A percentile compares a stretch with the other conserved stretches of the same genome.
These are phyloP conservation scores for Calosoma granatense DNA, from an alignment of 1,140 invertebrate genomes.

Conservation along the genomic window DNA sequence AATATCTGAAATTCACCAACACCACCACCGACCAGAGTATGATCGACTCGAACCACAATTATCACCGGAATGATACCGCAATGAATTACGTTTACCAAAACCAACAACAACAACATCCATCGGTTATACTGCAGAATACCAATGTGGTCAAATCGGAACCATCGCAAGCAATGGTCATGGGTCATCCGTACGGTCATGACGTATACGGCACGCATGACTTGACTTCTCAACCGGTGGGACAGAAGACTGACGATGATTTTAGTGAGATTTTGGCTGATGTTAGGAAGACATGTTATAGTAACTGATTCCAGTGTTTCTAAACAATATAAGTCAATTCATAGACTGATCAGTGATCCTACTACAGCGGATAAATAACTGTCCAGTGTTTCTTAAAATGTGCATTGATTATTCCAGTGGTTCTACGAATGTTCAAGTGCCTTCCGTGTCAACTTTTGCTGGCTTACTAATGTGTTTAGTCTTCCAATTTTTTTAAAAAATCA, in stretches of 20 bases:
- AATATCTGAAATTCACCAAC: slow-evolving; percentile 51
- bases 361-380: too few relatives aligned
- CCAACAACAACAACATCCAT: slow-evolving; percentile 30
- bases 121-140: slow-evolving; percentile 34
- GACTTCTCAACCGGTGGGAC: slow-evolving; percentile 24
- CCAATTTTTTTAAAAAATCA: not conserved
- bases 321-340: too few relatives aligned
- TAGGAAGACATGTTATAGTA: slow-evolving; percentile 77
- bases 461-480: not conserved
- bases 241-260: slow-evolving; percentile 68
- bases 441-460: too few relatives aligned
- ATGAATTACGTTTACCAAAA: slow-evolving; percentile 19
- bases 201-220: slow-evolving; percentile 19
- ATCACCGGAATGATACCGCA: slow-evolving; percentile 30
- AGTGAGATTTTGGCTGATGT: slow-evolving; percentile 77
- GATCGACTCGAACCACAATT: slow-evolving; percentile 47
- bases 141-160: slow-evolving; percentile 31
- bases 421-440: not conserved
- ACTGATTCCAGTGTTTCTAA: slow-evolving; percentile 38
- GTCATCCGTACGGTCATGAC: slow-evolving; percentile 25
- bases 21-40: slow-evolving; percentile 34
- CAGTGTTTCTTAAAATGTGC: too few relatives aligned
- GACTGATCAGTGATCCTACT: too few relatives aligned
- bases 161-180: slow-evolving; percentile 11
- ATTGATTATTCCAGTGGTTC: not conserved